Conservation (phyloP, 2,113 vertebrate genomes). For the Ameiurus melas region DNA sequence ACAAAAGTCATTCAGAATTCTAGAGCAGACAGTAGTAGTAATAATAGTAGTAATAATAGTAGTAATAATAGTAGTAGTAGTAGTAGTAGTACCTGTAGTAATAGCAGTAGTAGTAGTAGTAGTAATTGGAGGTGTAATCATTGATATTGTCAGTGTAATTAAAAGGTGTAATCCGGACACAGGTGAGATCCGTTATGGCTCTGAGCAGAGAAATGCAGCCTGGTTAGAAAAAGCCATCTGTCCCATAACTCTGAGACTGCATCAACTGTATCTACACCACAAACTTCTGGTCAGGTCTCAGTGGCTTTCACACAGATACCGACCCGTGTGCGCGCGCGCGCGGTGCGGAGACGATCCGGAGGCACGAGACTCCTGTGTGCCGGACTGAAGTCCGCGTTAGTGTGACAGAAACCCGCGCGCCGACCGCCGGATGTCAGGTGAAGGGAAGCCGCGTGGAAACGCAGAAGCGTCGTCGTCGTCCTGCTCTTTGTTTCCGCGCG, state of each 20-base stretch:
- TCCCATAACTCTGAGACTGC: not conserved
- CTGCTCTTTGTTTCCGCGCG: not conserved
- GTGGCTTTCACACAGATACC: not conserved
- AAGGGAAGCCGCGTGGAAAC: not conserved
- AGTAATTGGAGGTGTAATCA: constrained; percentile 50
- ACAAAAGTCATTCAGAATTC: not conserved
- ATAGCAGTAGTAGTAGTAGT: constrained; percentile 61
- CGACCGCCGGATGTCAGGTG: constrained; percentile 38
- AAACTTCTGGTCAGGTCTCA: constrained; percentile 27
- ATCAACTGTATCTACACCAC: not conserved
- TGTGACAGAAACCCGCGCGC: not conserved
- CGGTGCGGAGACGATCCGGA: not conserved
- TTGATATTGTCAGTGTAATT: constrained; percentile 53
- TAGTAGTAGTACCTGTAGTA: constrained; percentile 57
- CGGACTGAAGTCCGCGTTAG: not conserved
- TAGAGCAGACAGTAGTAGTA: constrained; percentile 47
- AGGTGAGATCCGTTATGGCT: not conserved
- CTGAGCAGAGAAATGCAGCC: not conserved
- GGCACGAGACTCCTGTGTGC: not conserved
- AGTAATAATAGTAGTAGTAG: constrained; percentile 62
- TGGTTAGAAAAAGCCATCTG: not conserved
- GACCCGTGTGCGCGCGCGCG: not conserved
- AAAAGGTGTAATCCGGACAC: constrained; percentile 7
- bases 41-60: constrained; percentile 52
- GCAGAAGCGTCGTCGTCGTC: not conserved